phyloP scores from a whole-genome alignment of 2,113 vertebrate genomes.

The Oreochromis spilurus region DNA sequence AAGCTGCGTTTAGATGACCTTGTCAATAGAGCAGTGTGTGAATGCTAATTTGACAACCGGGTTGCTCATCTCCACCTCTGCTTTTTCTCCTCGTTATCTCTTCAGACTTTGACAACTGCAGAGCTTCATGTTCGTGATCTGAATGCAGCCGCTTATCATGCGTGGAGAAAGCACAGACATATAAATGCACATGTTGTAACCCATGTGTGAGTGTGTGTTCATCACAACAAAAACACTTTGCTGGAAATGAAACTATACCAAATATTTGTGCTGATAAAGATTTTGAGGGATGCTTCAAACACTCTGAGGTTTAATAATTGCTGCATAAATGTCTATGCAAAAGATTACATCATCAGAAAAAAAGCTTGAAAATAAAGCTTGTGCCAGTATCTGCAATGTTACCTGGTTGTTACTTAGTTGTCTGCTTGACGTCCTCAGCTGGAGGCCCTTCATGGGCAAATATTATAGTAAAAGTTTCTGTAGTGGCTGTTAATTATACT shows the following conservation, averaged over 20 bases:
- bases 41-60: conserved; percentile 54
- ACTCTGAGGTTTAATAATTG: not conserved
- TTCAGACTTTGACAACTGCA: conserved; percentile 42
- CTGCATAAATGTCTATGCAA: not conserved
- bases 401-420: not conserved
- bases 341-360: not conserved
- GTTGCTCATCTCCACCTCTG: not conserved
- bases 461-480: not conserved
- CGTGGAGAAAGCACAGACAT: not conserved
- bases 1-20: conserved; percentile 58
- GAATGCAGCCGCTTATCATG: conserved; percentile 11
- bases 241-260: not conserved
- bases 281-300: not conserved
- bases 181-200: not conserved
- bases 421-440: not conserved
- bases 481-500: not conserved
- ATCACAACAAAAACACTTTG: not conserved
- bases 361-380: not conserved
- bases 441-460: not conserved
- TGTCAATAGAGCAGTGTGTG: conserved; percentile 49
- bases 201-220: not conserved
- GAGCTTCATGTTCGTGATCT: not conserved
- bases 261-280: not conserved
- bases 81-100: conserved; percentile 24
- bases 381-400: not conserved